Base-by-base conservation (phyloP, 1,140 invertebrate genomes). In the Drosophila jambulina region DNA sequence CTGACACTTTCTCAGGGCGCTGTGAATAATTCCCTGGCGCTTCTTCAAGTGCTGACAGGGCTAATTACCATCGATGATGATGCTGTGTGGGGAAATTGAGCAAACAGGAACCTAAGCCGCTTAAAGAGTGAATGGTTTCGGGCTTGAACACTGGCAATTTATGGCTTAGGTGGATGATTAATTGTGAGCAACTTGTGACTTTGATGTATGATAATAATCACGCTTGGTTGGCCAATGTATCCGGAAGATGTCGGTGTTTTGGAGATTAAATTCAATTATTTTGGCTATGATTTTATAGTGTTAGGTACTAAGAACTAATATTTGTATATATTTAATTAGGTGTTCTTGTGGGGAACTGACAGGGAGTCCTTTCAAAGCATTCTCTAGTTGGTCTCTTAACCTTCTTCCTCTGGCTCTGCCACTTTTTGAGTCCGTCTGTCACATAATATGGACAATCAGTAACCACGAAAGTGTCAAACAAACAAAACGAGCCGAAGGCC, bases 391-490 rank as follows among this genome's bases (percentile, higher is more conserved):
- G 3, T 9, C 4, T 46, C 2, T 23, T 23, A 23, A 1, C 6
- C 13, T 46, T 23, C 7, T 29, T 21, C 3, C 12, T 61, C 27
- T 32, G 29, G 32, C 12, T 64, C 51, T 23, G 32, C n/a, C 4
- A 53, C 29, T 45, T 59, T 82, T 53, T 29, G 54, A 68, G 58
- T 70, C 43, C 62, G 5, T 62, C 59, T 80, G 79, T 80, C 83
- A 87, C 83, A 86, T 83, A 83, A 87, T 86, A 83, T 87, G 71
- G 80, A 86, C 83, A 77, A 80, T 86, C 83, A 82, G 62, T 80
- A 83, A 74, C 83, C 83, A 86, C 83, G 63, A 71, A 87, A 86
- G 83, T 86, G 83, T 83, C 83, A 86, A 86, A 83, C 76, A 86
- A 87, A 86, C 80, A 86, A 77, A 77, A 80, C 76, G 80, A 83